Evolutionary conservation across 1,140 invertebrate genomes (phyloP).

Genomic region (Neotoxoptera formosana): DNA sequence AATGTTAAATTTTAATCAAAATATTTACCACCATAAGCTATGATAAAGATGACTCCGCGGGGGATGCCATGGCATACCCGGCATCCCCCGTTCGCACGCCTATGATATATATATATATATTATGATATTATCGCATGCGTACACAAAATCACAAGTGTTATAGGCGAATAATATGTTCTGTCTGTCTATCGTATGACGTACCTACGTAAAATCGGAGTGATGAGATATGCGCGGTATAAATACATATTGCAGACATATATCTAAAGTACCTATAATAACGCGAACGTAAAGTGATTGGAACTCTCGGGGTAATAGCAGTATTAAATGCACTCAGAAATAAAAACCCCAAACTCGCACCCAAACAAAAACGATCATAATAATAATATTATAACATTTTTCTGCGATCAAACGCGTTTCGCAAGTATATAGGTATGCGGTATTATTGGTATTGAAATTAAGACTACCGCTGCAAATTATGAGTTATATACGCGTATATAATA

Average conservation of each 20-base stretch:
- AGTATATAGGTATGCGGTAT: no score
- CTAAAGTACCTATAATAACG: no score
- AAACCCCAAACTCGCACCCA: background rate
- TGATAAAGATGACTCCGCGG: no score
- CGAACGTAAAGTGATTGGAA: background rate
- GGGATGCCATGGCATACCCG: no score
- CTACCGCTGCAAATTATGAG: background rate
- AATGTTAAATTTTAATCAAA: no score
- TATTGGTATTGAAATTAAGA: background rate
- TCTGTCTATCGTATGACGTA: background rate
- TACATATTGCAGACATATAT: no score
- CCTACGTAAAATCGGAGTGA: background rate
- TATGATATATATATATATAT: background rate
- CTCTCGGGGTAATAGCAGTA: no score
- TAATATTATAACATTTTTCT: background rate
- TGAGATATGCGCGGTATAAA: background rate
- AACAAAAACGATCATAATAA: background rate
- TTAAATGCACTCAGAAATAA: background rate
- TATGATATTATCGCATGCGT: background rate
- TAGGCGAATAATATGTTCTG: background rate
- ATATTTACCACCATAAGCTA: no score
- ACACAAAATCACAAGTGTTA: background rate
- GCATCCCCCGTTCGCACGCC: no score
- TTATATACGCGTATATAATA: no score
- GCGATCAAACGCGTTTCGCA: background rate